Evolutionary conservation across 2,113 vertebrate species (phyloP).

Genomic region (Phyllopteryx taeniolatus): DNA sequence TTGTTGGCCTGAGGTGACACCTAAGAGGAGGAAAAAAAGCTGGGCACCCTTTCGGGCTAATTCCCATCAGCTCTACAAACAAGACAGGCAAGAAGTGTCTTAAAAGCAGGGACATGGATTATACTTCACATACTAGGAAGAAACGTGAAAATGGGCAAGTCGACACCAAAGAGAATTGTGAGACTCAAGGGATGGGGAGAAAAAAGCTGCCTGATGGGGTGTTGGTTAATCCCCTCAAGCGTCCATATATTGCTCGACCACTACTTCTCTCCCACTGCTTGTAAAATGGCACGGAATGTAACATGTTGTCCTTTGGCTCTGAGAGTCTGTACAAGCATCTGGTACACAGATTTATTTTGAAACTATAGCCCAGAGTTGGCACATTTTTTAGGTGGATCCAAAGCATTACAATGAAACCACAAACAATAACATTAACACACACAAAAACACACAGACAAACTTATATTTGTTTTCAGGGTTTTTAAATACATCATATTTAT

Average conservation of each 20-base stretch:
- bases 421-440: background rate
- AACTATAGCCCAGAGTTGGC: constrained; percentile 63
- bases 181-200: constrained; percentile 33
- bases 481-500: background rate
- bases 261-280: constrained; percentile 62
- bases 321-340: constrained; percentile 54
- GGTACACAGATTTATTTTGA: constrained; percentile 63
- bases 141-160: constrained; percentile 43
- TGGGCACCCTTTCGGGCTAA: constrained; percentile 29
- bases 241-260: constrained; percentile 72
- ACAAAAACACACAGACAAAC: background rate
- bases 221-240: constrained; percentile 72
- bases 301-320: constrained; percentile 68
- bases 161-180: constrained; percentile 36
- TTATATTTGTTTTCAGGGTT: background rate
- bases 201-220: constrained; percentile 41
- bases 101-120: constrained; percentile 56
- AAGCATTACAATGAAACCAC: constrained; percentile 57
- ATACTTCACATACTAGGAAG: constrained; percentile 69
- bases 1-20: constrained; percentile 31
- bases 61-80: constrained; percentile 46
- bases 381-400: constrained; percentile 59
- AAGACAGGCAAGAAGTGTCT: constrained; percentile 63
- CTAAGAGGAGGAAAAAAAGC: constrained; percentile 15
- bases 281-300: constrained; percentile 68